These are phyloP conservation scores for Chymomyza caudatula DNA, from an alignment of 2,888 invertebrate species.

Conservation along the genomic window DNA sequence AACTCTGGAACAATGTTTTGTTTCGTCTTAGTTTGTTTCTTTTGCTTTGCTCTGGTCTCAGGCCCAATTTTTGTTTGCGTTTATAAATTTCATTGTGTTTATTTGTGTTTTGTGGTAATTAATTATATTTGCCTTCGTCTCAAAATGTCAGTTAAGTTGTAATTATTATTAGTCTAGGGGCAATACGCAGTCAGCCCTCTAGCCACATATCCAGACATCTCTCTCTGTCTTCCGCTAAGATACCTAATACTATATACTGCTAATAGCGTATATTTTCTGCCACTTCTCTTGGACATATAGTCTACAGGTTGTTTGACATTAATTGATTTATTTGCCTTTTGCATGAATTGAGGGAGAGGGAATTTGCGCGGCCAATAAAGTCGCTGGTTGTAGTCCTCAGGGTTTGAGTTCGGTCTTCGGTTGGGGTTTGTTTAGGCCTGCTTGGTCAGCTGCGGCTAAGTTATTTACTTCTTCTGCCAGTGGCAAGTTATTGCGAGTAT, in stretches of 20 bases:
- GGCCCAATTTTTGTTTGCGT: conserved; percentile 11
- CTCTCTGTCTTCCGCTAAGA: not conserved
- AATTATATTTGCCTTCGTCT: conserved; percentile 72
- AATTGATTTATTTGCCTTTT: conserved; percentile 75
- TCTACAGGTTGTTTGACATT: conserved; percentile 74
- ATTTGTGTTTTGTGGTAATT: conserved; percentile 65
- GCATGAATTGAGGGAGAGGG: conserved; percentile 60
- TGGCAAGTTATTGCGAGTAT: not conserved
- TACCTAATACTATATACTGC: not conserved
- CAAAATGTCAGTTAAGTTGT: conserved; percentile 64
- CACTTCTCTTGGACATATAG: conserved; percentile 29
- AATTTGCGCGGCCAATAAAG: not conserved
- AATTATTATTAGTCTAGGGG: conserved; percentile 63
- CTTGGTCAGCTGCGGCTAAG: not conserved
- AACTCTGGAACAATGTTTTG: not conserved
- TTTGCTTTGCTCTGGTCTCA: conserved; percentile 34
- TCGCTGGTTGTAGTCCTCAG: not conserved
- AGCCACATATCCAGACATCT: not conserved
- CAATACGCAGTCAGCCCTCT: not conserved
- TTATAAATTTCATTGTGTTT: conserved; percentile 68
- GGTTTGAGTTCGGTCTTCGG: not conserved
- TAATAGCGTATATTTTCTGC: conserved; percentile 32
- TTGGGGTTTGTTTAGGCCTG: not conserved
- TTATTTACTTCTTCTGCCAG: not conserved
- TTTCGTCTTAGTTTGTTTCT: conserved; percentile 41